A percentile compares a stretch with the other conserved stretches of the same genome.
Conservation (phyloP, 2,888 invertebrate species). For the Acheta domesticus region DNA sequence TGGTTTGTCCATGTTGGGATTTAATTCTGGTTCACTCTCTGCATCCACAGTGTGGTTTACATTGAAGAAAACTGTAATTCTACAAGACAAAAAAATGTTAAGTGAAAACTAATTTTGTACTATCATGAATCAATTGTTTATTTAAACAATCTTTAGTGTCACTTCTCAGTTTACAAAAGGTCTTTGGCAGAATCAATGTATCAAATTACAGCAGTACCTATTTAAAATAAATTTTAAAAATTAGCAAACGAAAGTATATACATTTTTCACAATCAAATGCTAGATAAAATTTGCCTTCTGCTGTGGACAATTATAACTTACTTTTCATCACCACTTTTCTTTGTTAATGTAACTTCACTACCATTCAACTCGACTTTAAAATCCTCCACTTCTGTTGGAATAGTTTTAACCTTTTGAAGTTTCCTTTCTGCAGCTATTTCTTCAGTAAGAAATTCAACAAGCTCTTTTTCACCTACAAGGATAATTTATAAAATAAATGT, state of each 20-base stretch:
- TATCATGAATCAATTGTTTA: background rate
- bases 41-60: constrained; percentile 93
- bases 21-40: constrained; percentile 65
- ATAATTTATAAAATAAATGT: no score
- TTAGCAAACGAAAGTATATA: no score
- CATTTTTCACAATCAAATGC: no score
- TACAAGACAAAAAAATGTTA: constrained; percentile 45
- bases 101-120: background rate
- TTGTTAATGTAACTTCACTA: constrained; percentile 80
- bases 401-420: constrained; percentile 68
- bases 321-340: constrained; percentile 67
- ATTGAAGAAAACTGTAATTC: constrained; percentile 78
- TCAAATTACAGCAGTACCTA: no score
- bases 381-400: constrained; percentile 75
- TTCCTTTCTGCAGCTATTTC: constrained; percentile 91
- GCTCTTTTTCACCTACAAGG: constrained; percentile 71
- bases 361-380: constrained; percentile 76
- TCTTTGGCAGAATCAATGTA: no score
- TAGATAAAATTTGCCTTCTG: no score
- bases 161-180: no score
- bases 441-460: constrained; percentile 87
- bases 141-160: no score
- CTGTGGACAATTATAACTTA: constrained; percentile 47
- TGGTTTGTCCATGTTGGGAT: constrained; percentile 63
- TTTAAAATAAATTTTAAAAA: no score